Conservation (phyloP, 2,113 vertebrate species). For the Brienomyrus longianalis region DNA sequence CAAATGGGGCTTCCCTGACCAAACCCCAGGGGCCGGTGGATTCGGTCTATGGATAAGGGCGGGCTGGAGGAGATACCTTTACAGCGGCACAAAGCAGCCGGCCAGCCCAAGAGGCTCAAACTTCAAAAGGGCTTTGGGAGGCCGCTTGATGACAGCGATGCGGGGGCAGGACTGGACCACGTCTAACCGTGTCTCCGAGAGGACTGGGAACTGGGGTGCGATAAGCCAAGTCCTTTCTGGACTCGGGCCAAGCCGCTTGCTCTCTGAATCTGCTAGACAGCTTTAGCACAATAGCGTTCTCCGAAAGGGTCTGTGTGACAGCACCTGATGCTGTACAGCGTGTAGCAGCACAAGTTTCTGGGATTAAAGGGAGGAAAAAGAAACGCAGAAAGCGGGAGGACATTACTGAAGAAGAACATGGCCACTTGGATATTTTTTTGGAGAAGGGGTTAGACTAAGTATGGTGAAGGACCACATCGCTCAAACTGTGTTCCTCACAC, state of each 20-base stretch:
- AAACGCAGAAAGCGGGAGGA: neutral
- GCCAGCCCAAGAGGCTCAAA: conserved; percentile 38
- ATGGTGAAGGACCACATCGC: too few relatives aligned
- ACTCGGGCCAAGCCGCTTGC: neutral
- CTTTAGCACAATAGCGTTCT: neutral
- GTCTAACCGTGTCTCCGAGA: conserved; percentile 26
- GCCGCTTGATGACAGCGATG: conserved; percentile 53
- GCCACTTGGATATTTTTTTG: neutral
- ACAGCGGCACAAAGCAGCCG: neutral
- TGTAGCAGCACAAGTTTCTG: neutral
- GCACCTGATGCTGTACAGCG: neutral
- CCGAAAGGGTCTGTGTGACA: neutral
- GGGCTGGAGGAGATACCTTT: neutral
- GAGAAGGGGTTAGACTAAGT: neutral
- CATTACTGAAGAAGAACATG: neutral
- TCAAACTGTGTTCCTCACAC: neutral
- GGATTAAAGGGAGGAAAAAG: neutral
- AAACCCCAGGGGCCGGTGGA: neutral
- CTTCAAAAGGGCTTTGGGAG: conserved; percentile 60
- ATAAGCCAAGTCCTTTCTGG: neutral
- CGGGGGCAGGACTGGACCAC: conserved; percentile 42
- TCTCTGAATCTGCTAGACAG: neutral
- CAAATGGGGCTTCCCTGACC: conserved; percentile 30
- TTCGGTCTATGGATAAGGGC: neutral
- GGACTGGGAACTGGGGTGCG: neutral